Evolutionary conservation across 1,140 invertebrate genomes (phyloP).

Genomic region (Phocides pigmalion): DNA sequence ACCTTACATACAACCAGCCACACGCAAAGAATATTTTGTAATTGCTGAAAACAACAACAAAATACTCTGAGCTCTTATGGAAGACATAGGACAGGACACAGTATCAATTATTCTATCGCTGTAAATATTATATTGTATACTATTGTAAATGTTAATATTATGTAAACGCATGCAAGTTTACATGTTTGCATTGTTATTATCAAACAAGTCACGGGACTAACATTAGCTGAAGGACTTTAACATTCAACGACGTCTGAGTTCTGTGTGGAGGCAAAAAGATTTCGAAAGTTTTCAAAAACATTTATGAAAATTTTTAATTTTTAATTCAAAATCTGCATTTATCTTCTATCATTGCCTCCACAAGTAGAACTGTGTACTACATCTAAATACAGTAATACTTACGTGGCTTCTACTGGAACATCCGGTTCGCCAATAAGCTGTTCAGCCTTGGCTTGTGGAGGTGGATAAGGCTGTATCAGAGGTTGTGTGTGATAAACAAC

Average conservation of each 20-base stretch:
- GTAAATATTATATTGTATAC: slow-evolving; percentile 3
- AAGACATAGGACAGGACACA: slow-evolving; percentile 27
- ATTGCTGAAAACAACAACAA: slow-evolving; percentile 87
- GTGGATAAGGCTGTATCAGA: slow-evolving; percentile 88
- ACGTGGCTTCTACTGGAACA: slow-evolving; percentile 90
- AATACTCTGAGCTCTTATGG: slow-evolving; percentile 69
- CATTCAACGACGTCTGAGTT: slow-evolving; percentile 4
- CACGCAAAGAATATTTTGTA: slow-evolving; percentile 91
- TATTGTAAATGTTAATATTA: slow-evolving; percentile 12
- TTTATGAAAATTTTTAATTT: not conserved
- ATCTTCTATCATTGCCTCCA: slow-evolving; percentile 22
- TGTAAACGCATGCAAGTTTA: slow-evolving; percentile 23
- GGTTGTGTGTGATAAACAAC: slow-evolving; percentile 86
- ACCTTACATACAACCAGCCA: slow-evolving; percentile 92
- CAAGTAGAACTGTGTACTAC: not conserved
- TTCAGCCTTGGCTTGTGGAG: slow-evolving; percentile 86
- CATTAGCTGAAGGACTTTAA: not conserved
- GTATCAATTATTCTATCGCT: slow-evolving; percentile 22
- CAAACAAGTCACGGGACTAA: not conserved
- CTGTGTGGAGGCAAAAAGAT: slow-evolving; percentile 13
- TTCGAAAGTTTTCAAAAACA: not conserved
- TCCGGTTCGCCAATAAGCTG: slow-evolving; percentile 88
- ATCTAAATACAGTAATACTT: slow-evolving; percentile 59
- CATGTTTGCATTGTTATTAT: slow-evolving; percentile 2
- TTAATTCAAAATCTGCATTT: not conserved